A percentile compares a stretch with the other conserved stretches of the same genome.
phyloP scores from a whole-genome alignment of 2,797 vertebrate genomes.

The Sylvilagus floridanus region DNA sequence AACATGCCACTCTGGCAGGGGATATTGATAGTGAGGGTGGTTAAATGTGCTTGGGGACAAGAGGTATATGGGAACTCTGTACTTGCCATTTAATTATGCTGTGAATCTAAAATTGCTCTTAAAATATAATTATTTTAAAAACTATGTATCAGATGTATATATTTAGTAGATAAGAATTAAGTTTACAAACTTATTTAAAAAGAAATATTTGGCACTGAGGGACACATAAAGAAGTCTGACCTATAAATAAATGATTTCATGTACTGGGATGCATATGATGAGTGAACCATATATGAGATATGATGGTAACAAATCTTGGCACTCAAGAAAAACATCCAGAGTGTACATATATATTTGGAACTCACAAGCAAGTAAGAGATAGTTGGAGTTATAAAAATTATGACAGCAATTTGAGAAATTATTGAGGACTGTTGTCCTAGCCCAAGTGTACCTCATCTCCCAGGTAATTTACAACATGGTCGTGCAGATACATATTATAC shows the following conservation, averaged over 20 bases:
- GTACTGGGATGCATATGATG: neutral
- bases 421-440: neutral
- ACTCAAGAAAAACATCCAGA: neutral
- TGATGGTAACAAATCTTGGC: neutral
- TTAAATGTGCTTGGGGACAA: neutral
- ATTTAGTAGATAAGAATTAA: neutral
- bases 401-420: neutral
- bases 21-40: neutral
- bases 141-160: neutral
- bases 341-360: neutral
- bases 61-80: neutral
- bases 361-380: neutral
- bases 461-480: neutral
- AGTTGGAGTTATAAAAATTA: neutral
- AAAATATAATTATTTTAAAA: constrained; percentile 11
- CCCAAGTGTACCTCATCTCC: neutral
- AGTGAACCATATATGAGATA: neutral
- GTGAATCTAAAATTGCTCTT: neutral
- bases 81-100: neutral
- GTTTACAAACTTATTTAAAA: neutral
- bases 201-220: neutral
- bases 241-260: neutral
- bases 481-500: neutral
- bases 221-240: neutral
- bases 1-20: neutral